Evolutionary conservation across 1,140 invertebrate species (phyloP).

Genomic region (Gyrodactylus salaris): DNA sequence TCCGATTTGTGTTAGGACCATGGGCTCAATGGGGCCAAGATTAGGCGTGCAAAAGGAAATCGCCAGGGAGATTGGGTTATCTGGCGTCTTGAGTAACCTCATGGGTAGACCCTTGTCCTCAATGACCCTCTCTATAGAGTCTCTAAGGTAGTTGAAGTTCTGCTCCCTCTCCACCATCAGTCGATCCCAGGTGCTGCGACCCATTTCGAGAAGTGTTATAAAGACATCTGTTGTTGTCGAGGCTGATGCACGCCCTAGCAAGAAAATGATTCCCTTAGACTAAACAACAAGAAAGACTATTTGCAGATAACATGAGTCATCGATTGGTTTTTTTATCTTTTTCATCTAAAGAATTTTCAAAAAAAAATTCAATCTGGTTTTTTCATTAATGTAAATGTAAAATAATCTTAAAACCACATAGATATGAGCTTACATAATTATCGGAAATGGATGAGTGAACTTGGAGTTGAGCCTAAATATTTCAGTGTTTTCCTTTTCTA

Average conservation of each 20-base stretch:
- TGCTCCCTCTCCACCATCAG: conserved; percentile 30
- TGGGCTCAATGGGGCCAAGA: background rate
- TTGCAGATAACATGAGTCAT: no score
- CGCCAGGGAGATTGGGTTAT: conserved; percentile 42
- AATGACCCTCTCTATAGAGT: conserved; percentile 19
- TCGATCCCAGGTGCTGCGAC: conserved; percentile 31
- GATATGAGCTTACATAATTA: no score
- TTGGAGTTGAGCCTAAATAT: no score
- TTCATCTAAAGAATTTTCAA: no score
- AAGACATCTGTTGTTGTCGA: conserved; percentile 40
- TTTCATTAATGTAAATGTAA: no score
- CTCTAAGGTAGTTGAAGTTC: conserved; percentile 31
- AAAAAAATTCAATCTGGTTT: no score
- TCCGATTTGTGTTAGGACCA: background rate
- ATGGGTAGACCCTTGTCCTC: conserved; percentile 29
- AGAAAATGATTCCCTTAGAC: background rate
- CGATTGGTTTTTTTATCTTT: no score
- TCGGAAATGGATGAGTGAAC: no score
- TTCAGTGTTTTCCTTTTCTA: no score
- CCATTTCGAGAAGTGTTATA: conserved; percentile 41
- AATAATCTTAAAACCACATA: no score
- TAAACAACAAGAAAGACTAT: no score
- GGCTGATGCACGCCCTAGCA: conserved; percentile 33
- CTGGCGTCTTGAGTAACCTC: conserved; percentile 29
- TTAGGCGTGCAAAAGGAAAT: conserved; percentile 10